phyloP scores from a whole-genome alignment of 30 jellyfish, hydroid and myxozoan species.

The Aurelia sp. region DNA sequence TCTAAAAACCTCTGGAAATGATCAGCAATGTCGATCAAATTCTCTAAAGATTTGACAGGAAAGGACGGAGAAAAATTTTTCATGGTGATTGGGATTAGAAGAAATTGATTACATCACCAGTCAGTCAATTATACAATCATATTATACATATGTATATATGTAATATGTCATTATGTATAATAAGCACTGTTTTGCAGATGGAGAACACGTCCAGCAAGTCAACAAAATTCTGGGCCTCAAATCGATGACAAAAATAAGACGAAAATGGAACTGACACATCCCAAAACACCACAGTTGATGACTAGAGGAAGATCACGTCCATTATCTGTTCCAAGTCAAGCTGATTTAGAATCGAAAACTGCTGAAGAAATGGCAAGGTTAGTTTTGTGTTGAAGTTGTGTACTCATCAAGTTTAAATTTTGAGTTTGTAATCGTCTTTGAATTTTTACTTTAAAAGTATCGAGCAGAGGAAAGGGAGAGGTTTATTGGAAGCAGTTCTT shows the following conservation, averaged over 20 bases:
- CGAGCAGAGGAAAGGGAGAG: too few relatives aligned
- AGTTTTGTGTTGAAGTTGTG: not conserved
- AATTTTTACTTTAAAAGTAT: too few relatives aligned
- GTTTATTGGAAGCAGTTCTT: too few relatives aligned
- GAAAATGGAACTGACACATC: conserved; percentile 68
- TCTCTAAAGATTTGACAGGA: too few relatives aligned
- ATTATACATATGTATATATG: too few relatives aligned
- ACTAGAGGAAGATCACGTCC: conserved; percentile 79
- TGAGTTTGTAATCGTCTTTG: not conserved
- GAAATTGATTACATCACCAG: too few relatives aligned
- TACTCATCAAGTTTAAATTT: not conserved
- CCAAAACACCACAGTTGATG: conserved; percentile 88
- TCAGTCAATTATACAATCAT: too few relatives aligned
- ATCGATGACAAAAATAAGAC: conserved; percentile 31
- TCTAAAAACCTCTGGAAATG: too few relatives aligned
- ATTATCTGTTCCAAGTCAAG: conserved; percentile 58
- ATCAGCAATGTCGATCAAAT: too few relatives aligned
- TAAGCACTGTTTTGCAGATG: conserved; percentile 23
- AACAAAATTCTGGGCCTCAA: conserved; percentile 44
- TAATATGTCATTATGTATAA: too few relatives aligned
- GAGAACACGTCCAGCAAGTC: conserved; percentile 72
- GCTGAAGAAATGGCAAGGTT: conserved; percentile 80
- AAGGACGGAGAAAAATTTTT: too few relatives aligned
- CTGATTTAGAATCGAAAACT: conserved; percentile 65
- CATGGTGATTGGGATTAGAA: too few relatives aligned